A percentile compares a stretch with the other conserved stretches of the same genome.
These are phyloP conservation scores for Nestor notabilis DNA, from an alignment of 2,113 vertebrate species.

Conservation along the genomic window DNA sequence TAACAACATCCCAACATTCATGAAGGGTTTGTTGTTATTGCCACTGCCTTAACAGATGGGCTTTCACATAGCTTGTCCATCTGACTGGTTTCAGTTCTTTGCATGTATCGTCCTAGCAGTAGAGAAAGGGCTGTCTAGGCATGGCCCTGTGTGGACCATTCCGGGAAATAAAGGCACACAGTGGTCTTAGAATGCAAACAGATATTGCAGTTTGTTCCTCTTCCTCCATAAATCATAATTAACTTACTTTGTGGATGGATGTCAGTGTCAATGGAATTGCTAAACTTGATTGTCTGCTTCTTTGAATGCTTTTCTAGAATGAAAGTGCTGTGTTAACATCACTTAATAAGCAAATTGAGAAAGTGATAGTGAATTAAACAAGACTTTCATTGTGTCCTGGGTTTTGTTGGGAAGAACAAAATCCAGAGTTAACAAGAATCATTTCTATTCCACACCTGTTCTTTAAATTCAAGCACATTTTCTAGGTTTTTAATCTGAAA, in stretches of 20 bases:
- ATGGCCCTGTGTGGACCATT: not conserved
- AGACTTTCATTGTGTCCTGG: not conserved
- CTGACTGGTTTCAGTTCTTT: not conserved
- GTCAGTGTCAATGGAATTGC: not conserved
- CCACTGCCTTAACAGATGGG: not conserved
- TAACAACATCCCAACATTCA: not conserved
- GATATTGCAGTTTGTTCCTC: not conserved
- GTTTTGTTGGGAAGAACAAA: not conserved
- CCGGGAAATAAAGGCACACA: not conserved
- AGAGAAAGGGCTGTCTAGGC: not conserved
- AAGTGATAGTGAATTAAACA: not conserved
- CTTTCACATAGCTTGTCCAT: not conserved
- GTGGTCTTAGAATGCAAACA: not conserved
- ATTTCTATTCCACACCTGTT: not conserved
- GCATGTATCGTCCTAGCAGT: not conserved
- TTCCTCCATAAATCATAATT: not conserved
- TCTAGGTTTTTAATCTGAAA: not conserved
- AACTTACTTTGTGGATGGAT: not conserved
- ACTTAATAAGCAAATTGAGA: not conserved
- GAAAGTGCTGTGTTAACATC: not conserved
- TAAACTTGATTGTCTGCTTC: not conserved
- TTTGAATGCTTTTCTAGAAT: not conserved
- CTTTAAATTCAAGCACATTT: not conserved
- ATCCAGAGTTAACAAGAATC: not conserved
- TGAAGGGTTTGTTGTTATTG: not conserved